A percentile compares a stretch with the other conserved stretches of the same genome.
These are phyloP conservation scores for Pseudoips prasinana DNA, from an alignment of 2,888 invertebrate species.

Conservation along the genomic window DNA sequence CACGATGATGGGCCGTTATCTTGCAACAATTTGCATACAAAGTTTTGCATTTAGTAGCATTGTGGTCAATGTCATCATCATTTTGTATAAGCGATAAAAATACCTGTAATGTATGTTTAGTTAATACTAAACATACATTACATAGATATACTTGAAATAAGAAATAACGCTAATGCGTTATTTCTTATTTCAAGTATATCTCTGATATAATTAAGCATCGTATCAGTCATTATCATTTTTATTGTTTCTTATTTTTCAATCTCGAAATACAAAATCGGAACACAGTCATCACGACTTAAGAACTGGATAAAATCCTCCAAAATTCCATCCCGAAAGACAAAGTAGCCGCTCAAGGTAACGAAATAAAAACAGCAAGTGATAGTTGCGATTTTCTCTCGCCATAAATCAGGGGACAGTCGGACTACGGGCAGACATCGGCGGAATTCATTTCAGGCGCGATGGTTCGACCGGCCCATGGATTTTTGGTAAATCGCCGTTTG, in stretches of 20 bases:
- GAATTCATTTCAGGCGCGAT: constrained; percentile 67
- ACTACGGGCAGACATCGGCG: constrained; percentile 58
- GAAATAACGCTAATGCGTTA: too few species aligned
- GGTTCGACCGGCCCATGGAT: constrained; percentile 14
- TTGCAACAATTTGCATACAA: too few species aligned
- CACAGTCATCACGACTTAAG: constrained; percentile 32
- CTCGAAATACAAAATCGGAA: constrained; percentile 8
- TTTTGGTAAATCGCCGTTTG: background rate
- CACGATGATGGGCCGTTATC: background rate
- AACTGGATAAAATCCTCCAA: constrained; percentile 45
- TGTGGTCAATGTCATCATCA: too few species aligned
- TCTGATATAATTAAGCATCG: too few species aligned
- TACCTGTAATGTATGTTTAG: too few species aligned
- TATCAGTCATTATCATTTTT: too few species aligned
- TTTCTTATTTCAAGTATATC: too few species aligned
- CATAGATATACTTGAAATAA: too few species aligned
- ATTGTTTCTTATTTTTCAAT: constrained; percentile 1
- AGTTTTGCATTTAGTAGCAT: too few species aligned
- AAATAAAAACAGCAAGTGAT: constrained; percentile 69
- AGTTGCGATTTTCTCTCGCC: constrained; percentile 65
- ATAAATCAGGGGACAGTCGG: constrained; percentile 68
- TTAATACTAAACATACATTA: too few species aligned
- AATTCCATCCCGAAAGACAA: constrained; percentile 54
- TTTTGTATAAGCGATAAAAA: too few species aligned
- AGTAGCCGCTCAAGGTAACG: constrained; percentile 52